These are phyloP conservation scores for Oryzias celebensis DNA, from an alignment of 2,113 vertebrate species.

Conservation along the genomic window DNA sequence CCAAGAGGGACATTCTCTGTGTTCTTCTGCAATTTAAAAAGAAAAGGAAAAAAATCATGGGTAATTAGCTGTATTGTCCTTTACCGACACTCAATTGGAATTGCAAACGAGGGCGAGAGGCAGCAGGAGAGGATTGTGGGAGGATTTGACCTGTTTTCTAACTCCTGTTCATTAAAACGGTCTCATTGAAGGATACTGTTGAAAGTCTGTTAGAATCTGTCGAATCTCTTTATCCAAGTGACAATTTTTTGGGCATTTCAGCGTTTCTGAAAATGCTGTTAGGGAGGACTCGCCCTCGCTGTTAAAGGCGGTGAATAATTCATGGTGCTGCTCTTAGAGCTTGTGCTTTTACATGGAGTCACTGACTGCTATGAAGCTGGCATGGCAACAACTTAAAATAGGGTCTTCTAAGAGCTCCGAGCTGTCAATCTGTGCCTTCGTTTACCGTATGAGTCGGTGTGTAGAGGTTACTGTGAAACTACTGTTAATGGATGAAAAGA, in stretches of 20 bases:
- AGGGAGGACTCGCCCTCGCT: slow-evolving; percentile 30
- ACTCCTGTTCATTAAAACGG: slow-evolving; percentile 42
- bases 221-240: slow-evolving; percentile 18
- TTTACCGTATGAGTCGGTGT: slow-evolving; percentile 24
- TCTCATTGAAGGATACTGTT: slow-evolving; percentile 17
- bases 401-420: slow-evolving; percentile 40
- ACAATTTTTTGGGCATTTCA: slow-evolving; percentile 10
- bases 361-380: slow-evolving; percentile 68
- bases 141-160: slow-evolving; percentile 59
- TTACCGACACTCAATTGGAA: slow-evolving; percentile 58
- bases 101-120: slow-evolving; percentile 63
- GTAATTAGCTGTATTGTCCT: slow-evolving; percentile 58
- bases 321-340: slow-evolving; percentile 56
- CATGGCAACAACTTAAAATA: slow-evolving; percentile 71
- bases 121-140: slow-evolving; percentile 50
- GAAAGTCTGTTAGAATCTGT: slow-evolving; percentile 34
- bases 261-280: slow-evolving; percentile 42
- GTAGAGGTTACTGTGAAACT: slow-evolving; percentile 1
- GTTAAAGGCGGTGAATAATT: slow-evolving; percentile 64
- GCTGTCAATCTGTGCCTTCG: slow-evolving; percentile 48
- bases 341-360: slow-evolving; percentile 61
- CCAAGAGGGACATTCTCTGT: slow-evolving; percentile 25
- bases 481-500: too few species aligned
- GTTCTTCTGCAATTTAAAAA: too few species aligned
- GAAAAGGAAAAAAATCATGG: slow-evolving; percentile 29